A percentile compares a stretch with the other conserved stretches of the same genome.
Evolutionary conservation across 2,888 invertebrate genomes (phyloP).

Genomic region (Alviniconcha strummeri): DNA sequence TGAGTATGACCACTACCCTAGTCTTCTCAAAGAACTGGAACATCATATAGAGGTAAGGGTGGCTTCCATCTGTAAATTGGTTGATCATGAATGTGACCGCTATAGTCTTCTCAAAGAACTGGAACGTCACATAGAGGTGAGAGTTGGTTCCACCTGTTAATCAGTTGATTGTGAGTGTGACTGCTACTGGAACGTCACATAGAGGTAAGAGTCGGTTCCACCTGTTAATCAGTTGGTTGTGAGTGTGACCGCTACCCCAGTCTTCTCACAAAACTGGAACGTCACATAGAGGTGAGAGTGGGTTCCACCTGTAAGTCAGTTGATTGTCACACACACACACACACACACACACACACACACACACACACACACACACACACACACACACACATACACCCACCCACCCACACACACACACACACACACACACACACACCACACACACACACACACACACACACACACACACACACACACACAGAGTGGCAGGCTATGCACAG

Average conservation of each 20-base stretch:
- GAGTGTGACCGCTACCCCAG: constrained; percentile 85
- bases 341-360: neutral
- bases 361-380: neutral
- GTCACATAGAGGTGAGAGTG: constrained; percentile 86
- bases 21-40: constrained; percentile 91
- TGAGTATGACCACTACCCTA: constrained; percentile 89
- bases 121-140: constrained; percentile 90
- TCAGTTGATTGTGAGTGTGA: constrained; percentile 75
- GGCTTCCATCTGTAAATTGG: neutral
- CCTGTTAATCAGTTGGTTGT: neutral
- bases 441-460: constrained; percentile 5
- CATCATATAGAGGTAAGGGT: constrained; percentile 86
- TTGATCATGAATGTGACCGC: constrained; percentile 80
- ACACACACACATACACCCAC: neutral
- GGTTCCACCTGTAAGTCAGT: neutral
- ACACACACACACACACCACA: neutral
- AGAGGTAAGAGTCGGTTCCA: constrained; percentile 76
- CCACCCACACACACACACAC: neutral
- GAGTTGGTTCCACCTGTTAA: neutral
- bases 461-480: neutral
- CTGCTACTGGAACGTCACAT: constrained; percentile 94
- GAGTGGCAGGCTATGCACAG: neutral
- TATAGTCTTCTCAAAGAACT: constrained; percentile 92
- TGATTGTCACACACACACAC: neutral
- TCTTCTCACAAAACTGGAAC: constrained; percentile 91